Evolutionary conservation across 1,140 invertebrate species (phyloP).

Genomic region (Hermatobates lingyangjiaoensis): DNA sequence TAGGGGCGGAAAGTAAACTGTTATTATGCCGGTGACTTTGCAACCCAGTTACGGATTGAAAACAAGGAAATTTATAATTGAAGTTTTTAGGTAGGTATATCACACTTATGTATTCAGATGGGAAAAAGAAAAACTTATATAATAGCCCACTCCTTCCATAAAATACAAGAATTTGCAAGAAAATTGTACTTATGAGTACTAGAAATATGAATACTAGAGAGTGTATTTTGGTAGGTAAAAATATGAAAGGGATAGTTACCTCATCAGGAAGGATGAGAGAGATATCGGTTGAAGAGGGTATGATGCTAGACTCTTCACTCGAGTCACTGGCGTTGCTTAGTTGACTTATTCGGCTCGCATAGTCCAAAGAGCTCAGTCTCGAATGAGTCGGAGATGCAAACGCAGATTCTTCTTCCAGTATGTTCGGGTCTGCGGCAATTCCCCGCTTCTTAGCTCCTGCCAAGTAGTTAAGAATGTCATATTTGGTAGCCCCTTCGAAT

Average conservation of each 20-base stretch:
- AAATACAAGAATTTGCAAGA: too few species aligned
- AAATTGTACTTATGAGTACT: too few species aligned
- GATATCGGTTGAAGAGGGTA: slow-evolving; percentile 21
- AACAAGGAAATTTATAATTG: too few species aligned
- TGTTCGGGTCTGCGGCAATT: slow-evolving; percentile 21
- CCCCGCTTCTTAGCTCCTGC: slow-evolving; percentile 64
- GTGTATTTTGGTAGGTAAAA: neutral
- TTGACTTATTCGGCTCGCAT: slow-evolving; percentile 34
- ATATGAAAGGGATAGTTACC: slow-evolving; percentile 6
- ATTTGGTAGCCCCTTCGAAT: slow-evolving; percentile 62
- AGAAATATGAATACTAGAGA: neutral
- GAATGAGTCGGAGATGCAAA: slow-evolving; percentile 11
- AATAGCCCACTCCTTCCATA: too few species aligned
- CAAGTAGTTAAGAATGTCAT: slow-evolving; percentile 71
- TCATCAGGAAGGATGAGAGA: slow-evolving; percentile 10
- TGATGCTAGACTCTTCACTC: slow-evolving; percentile 43
- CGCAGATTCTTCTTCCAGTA: slow-evolving; percentile 22
- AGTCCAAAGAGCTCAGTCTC: slow-evolving; percentile 21
- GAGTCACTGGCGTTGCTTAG: slow-evolving; percentile 40
- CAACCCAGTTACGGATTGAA: too few species aligned
- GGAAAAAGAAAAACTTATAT: too few species aligned
- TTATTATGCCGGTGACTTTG: too few species aligned
- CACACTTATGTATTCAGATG: too few species aligned
- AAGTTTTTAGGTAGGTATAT: too few species aligned
- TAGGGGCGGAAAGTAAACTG: too few species aligned